Base-by-base conservation (phyloP, 2,113 vertebrate genomes). In the Genyomyrus donnyi region DNA sequence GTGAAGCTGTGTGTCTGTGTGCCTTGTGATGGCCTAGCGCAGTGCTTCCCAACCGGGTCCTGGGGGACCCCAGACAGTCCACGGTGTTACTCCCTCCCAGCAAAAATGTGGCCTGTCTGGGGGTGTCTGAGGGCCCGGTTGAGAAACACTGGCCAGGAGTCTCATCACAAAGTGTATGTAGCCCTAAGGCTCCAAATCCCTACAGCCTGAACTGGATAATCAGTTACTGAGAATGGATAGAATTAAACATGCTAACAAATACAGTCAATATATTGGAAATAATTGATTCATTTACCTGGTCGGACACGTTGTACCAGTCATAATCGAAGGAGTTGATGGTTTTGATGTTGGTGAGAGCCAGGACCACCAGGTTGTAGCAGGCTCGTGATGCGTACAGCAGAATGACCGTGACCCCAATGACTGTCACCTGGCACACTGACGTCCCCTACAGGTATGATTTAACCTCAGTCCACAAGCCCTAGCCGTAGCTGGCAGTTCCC, bases 251-350 rank as follows among this genome's bases (percentile, higher is more conserved):
- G 42, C 50, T 27, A 27, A 24, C 27, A 49, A 49, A n/a, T 48
- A 46, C 21, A 24, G 45, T 48, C 84, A 27, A 48, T 48, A 48
- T 46, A 27, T 7, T 85, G 42, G 77, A 45, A 45, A 48, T 39
- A 7, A 10, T 17, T n/a, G 45, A 45, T n/a, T n/a, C 17, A 39
- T 42, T 84, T 92, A 97, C 98, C 98, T 99, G 98, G 94, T 99
- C 98, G 24, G 98, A 99, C 9, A 99, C 98, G 9, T 99, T 99
- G 96, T 99, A 99, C 98, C 98, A 99, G 95, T 99, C 98, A 0
- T 98, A 99, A 92, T 99, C 98, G 87, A 99, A 99, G 45, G 98
- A 98, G 92, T 96, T 97, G 1, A 98, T 96, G 31, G 93, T 96
- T 92, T 96, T 97, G 74, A 94, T 95, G 94, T 97, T 96, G 17